These are phyloP conservation scores for Falcaria lacertinaria DNA, from an alignment of 2,888 invertebrate genomes.

Conservation along the genomic window DNA sequence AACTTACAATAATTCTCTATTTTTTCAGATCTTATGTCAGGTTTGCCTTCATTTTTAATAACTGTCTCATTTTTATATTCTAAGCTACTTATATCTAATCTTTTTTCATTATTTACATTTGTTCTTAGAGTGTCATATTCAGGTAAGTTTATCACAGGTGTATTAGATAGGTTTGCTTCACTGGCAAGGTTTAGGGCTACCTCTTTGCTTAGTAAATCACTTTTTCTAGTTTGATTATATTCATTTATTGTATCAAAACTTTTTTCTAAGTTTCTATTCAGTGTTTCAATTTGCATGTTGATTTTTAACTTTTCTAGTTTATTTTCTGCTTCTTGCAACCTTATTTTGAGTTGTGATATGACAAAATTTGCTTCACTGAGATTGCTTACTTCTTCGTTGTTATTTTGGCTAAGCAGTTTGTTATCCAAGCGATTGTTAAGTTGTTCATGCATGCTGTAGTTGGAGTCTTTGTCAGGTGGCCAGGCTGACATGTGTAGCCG, in stretches of 20 bases:
- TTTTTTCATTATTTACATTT: slow-evolving; percentile 60
- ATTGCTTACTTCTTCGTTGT: slow-evolving; percentile 62
- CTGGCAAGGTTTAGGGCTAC: slow-evolving; percentile 42
- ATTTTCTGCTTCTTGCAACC: slow-evolving; percentile 58
- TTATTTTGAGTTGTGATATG: slow-evolving; percentile 56
- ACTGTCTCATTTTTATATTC: slow-evolving; percentile 45
- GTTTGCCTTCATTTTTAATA: slow-evolving; percentile 43
- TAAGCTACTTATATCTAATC: slow-evolving; percentile 62
- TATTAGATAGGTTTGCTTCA: slow-evolving; percentile 48
- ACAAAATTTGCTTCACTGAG: slow-evolving; percentile 58
- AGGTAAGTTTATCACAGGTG: slow-evolving; percentile 69
- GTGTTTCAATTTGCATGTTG: slow-evolving; percentile 52
- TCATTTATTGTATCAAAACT: slow-evolving; percentile 37
- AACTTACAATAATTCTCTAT: slow-evolving; percentile 76
- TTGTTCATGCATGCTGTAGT: slow-evolving; percentile 40
- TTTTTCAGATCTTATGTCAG: slow-evolving; percentile 70
- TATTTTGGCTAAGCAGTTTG: slow-evolving; percentile 49
- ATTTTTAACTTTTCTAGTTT: slow-evolving; percentile 62
- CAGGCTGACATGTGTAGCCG: slow-evolving; percentile 85
- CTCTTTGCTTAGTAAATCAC: slow-evolving; percentile 49
- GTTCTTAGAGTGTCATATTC: slow-evolving; percentile 61
- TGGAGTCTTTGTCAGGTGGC: slow-evolving; percentile 80
- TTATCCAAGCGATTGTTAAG: slow-evolving; percentile 35
- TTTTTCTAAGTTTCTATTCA: slow-evolving; percentile 56
- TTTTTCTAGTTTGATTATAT: slow-evolving; percentile 36